Base-by-base conservation (phyloP, 2,888 invertebrate genomes). In the Neoaliturus tenellus region DNA sequence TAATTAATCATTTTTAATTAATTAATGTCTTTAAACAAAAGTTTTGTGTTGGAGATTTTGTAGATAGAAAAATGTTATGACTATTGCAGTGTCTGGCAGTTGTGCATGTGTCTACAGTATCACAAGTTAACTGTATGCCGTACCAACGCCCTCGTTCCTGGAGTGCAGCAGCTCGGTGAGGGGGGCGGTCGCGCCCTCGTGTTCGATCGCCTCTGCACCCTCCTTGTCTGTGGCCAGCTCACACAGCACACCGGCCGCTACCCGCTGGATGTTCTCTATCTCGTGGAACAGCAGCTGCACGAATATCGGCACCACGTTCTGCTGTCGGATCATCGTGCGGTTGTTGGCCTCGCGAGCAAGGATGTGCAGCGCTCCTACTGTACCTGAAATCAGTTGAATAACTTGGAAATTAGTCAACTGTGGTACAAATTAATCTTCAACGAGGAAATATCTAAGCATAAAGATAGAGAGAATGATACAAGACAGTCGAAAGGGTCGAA, bases 331-430 rank as follows among this genome's bases (percentile, higher is more conserved):
- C 85, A 98, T 95, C 84, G 96, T 96, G 84, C 98, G 93, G 92
- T 98, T 99, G 91, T 97, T 96, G 23, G 96, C 94, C 91, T 99
- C 99, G 81, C 98, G 92, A 0, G 99, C 99, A 86, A 99, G 93
- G 89, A 99, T 98, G 90, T 99, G 99, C 85, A 99, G 93, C 20
- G 99, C 99, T 0, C 99, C 99, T 4, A 99, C 98, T 0, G 98
- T 98, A 33, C 98, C 62, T 62, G 62, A 1, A 17, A n/a, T 17
- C 51, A n/a, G n/a, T n/a, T n/a, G n/a, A n/a, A n/a, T n/a, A n/a
- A n/a, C n/a, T n/a, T n/a, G n/a, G n/a, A n/a, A n/a, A n/a, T n/a
- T n/a, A n/a, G n/a, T n/a, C n/a, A n/a, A n/a, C n/a, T n/a, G n/a
- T n/a, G n/a, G n/a, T n/a, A n/a, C n/a, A n/a, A n/a, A n/a, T n/a